These are phyloP conservation scores for Agonopterix subpropinquella DNA, from an alignment of 2,888 invertebrate genomes.

Conservation along the genomic window DNA sequence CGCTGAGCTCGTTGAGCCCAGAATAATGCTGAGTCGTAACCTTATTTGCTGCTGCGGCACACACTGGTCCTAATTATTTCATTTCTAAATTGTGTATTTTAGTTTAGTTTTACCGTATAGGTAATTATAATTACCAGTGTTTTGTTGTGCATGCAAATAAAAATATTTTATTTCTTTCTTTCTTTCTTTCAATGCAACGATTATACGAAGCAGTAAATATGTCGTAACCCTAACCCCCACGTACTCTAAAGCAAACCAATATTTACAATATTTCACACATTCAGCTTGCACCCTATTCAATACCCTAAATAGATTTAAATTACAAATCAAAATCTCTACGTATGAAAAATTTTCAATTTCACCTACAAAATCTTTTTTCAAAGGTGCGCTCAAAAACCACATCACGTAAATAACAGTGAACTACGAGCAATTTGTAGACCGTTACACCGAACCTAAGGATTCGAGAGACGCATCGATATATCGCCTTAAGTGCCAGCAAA, in stretches of 20 bases:
- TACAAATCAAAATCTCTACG: not conserved
- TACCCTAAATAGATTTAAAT: not conserved
- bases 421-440: constrained; percentile 48
- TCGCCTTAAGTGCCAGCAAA: constrained; percentile 31
- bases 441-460: constrained; percentile 34
- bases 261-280: not conserved
- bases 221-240: not conserved
- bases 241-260: not conserved
- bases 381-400: constrained; percentile 27
- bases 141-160: no score
- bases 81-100: no score
- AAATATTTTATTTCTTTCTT: no score
- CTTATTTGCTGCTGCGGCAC: no score
- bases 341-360: not conserved
- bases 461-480: constrained; percentile 37
- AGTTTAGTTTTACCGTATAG: no score
- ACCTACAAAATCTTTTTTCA: not conserved
- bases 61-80: no score
- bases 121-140: no score
- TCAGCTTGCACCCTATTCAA: not conserved
- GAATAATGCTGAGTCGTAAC: no score
- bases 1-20: no score
- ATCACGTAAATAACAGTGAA: constrained; percentile 49
- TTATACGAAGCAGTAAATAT: not conserved
- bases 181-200: no score